phyloP scores from a whole-genome alignment of 2,888 invertebrate species.

The Acanthosepion pharaonis region DNA sequence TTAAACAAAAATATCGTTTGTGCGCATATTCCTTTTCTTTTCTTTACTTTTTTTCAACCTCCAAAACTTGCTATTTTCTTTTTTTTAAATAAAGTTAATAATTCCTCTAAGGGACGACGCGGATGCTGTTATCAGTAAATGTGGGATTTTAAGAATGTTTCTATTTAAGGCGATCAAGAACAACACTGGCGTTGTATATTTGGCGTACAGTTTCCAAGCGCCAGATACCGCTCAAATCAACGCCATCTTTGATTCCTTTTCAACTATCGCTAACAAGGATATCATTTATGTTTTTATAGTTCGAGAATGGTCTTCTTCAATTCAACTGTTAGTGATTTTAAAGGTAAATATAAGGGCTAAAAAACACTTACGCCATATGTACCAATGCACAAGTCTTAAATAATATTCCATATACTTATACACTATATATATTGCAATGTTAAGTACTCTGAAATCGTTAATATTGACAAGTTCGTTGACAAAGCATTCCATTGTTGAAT shows the following conservation, averaged over 20 bases:
- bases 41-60: neutral
- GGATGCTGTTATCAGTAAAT: neutral
- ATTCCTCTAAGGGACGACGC: neutral
- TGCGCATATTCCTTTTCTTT: neutral
- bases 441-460: too few relatives aligned
- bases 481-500: too few relatives aligned
- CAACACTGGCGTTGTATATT: neutral
- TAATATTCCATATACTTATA: too few relatives aligned
- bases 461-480: too few relatives aligned
- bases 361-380: too few relatives aligned
- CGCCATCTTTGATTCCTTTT: neutral
- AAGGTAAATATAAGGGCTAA: too few relatives aligned
- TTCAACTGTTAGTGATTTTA: neutral
- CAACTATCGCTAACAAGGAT: neutral
- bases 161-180: conserved; percentile 4
- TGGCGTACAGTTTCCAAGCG: neutral
- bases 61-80: neutral
- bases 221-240: neutral
- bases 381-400: too few relatives aligned
- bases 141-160: neutral
- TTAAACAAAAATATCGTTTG: neutral
- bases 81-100: neutral
- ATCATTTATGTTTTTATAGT: neutral
- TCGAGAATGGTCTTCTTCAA: neutral
- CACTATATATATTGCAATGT: too few relatives aligned